Base-by-base conservation (phyloP, 2,113 vertebrate species). In the Amazona vittata region DNA sequence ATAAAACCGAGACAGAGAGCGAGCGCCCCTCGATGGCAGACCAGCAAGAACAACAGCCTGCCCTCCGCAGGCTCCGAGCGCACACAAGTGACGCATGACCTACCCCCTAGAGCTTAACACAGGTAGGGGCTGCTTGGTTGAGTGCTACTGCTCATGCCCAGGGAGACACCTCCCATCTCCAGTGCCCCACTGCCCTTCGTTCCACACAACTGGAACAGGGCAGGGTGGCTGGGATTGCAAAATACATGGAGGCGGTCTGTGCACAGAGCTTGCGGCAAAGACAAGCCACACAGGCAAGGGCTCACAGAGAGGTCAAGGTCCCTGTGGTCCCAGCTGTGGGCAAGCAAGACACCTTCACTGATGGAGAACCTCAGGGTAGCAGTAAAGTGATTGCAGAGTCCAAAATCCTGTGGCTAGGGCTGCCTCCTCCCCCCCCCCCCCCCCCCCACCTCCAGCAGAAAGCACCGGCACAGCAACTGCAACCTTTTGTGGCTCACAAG, bases 381-480 rank as follows among this genome's bases (percentile, higher is more conserved):
- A 75, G n/a, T 9, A n/a, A 80, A 28, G 19, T 31, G 19, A 5
- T 7, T 25, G 44, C 63, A 17, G 20, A 20, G 39, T 35, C n/a
- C 59, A 28, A 52, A 52, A 26, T 12, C 15, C 25, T 33, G 8
- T 17, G 26, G 33, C 37, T 3, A 46, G 20, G 28, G 22, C 2
- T 39, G 33, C 16, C 35, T 26, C 22, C 24, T 31, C 49, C 62
- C 21, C 14, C 2, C 0, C 21, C 2, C n/a, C 37, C 37, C 37
- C 37, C 0, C 21, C 2, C 0, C 15, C 2, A 2, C 20, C 37
- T 16, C 31, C 9, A 7, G 35, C 5, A 1, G 31, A 62, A 77
- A 15, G 35, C 31, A 4, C 22, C 4, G 6, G 5, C 26, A 28
- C 44, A 82, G n/a, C 57, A 17, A 15, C n/a, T 18, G 28, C 52